Evolutionary conservation across 2,888 invertebrate genomes (phyloP), one percentile per base, ranked within the genome.

Genomic region (Harpagoxenus sublaevis): DNA sequence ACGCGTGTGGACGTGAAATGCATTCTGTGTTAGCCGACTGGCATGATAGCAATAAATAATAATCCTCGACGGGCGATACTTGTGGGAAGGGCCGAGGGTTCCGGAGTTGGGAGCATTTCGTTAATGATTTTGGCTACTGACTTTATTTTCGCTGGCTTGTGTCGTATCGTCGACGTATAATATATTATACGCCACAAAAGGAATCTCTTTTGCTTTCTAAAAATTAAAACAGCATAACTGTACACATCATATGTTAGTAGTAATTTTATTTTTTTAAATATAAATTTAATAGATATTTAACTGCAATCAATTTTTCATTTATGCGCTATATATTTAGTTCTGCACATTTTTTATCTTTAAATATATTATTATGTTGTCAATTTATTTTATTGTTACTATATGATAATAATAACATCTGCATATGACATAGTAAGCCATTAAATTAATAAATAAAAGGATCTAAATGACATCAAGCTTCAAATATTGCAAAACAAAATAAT

Each of bases 41-140:
- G 65, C 53, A 87, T 82, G 73, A 87, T 84, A 89, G 92, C 91
- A 93, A 93, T 93, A 93, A 93, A 93, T 93, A 93, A 93, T 93
- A 92, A 93, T 93, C 89, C 90, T 87, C 88, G 89, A 89, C 90
- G 92, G 92, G 90, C 87, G 91, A 92, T 89, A 82, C 84, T 89
- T 90, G 90, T 91, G 92, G 91, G 92, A 90, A 91, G 87, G 86
- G 84, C 84, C 84, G 85, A 84, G 85, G 79, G 83, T 68, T 71
- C 65, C 57, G 60, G 57, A 28, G 71, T 62, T 74, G 68, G 79
- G 74, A 83, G 70, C 62, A 83, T 63, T 79, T 84, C 77, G 82
- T 86, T 87, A 89, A 87, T 88, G 89, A 86, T 88, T 89, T 88
- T 77, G 68, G 87, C 85, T 85, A 85, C 83, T 81, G 87, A 90